phyloP scores from a whole-genome alignment of 2,113 vertebrate species.

The Callionymus lyra region DNA sequence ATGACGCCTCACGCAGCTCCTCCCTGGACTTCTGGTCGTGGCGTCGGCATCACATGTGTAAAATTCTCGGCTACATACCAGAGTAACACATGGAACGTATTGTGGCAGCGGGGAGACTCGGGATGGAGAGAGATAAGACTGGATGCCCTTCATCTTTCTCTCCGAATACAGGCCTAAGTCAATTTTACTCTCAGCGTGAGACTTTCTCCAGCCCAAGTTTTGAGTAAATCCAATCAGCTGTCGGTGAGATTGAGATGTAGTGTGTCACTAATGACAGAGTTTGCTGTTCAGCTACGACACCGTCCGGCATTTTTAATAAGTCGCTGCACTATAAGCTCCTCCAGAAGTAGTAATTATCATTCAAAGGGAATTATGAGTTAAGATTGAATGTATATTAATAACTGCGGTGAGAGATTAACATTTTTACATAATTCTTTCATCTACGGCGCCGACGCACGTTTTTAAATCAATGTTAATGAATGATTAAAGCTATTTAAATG shows the following conservation, averaged over 20 bases:
- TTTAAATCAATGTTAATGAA: no score
- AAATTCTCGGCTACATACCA: conserved; percentile 34
- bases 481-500: no score
- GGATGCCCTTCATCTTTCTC: conserved; percentile 59
- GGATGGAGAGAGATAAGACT: conserved; percentile 56
- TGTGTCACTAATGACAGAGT: conserved; percentile 56
- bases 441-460: conserved; percentile 8
- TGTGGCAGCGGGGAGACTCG: conserved; percentile 45
- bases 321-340: conserved; percentile 33
- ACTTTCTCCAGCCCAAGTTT: conserved; percentile 56
- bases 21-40: conserved; percentile 36
- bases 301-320: conserved; percentile 54
- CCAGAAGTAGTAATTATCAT: conserved; percentile 50
- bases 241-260: conserved; percentile 54
- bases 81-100: conserved; percentile 48
- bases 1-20: conserved; percentile 12
- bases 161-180: conserved; percentile 60
- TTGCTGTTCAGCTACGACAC: conserved; percentile 29
- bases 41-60: conserved; percentile 48
- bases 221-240: conserved; percentile 69
- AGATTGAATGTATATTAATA: conserved; percentile 48
- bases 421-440: conserved; percentile 38
- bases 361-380: conserved; percentile 51
- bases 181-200: conserved; percentile 66
- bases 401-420: conserved; percentile 34